These are phyloP conservation scores for Mercenaria mercenaria DNA, from an alignment of 1,140 invertebrate species.

Conservation along the genomic window DNA sequence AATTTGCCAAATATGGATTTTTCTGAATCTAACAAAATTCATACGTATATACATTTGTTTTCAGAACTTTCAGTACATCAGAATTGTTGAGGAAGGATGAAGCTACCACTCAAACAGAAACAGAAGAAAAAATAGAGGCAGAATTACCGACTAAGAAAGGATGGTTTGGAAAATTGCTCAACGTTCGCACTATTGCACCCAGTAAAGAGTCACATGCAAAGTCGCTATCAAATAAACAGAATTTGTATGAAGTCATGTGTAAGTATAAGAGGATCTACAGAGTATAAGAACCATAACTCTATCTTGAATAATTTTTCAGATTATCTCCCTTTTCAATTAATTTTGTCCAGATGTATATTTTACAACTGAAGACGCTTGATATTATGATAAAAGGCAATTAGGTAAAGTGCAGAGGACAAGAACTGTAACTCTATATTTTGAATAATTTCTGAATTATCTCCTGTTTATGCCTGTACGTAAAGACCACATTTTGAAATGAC, in stretches of 20 bases:
- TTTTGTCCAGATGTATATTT: not conserved
- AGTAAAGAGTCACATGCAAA: conserved; percentile 98
- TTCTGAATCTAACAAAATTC: too few species aligned
- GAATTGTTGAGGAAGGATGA: conserved; percentile 16
- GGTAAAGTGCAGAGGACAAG: too few species aligned
- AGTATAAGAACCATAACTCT: too few species aligned
- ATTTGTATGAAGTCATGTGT: conserved; percentile 96
- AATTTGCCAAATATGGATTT: too few species aligned
- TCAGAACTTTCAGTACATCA: conserved; percentile 23
- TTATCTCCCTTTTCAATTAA: not conserved
- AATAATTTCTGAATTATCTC: too few species aligned
- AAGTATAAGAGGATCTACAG: too few species aligned
- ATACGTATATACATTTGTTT: not conserved
- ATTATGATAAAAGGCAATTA: too few species aligned
- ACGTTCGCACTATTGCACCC: conserved; percentile 95
- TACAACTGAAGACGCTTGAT: too few species aligned
- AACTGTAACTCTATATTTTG: too few species aligned
- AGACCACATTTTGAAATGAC: too few species aligned
- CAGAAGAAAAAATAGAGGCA: not conserved
- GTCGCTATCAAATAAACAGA: conserved; percentile 97
- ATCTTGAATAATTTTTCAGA: not conserved
- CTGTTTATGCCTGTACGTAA: too few species aligned
- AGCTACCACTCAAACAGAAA: not conserved
- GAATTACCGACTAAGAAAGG: conserved; percentile 55
- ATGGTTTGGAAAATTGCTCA: conserved; percentile 95